Conservation (phyloP, 2,113 vertebrate species). For the Cheilinus undulatus region DNA sequence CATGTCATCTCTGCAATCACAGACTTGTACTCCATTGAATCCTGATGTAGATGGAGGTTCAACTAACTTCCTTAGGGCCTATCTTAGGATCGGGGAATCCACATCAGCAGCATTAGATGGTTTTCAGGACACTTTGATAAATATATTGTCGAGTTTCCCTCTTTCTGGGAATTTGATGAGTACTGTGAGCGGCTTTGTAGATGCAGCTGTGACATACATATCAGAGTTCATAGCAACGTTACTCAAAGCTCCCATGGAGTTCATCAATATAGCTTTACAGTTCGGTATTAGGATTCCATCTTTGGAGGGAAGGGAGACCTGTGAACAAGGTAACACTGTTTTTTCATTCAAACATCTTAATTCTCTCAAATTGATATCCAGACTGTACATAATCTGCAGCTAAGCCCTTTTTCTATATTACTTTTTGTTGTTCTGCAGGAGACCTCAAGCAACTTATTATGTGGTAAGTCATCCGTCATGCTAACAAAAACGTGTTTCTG, state of each 20-base stretch:
- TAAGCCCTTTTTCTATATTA: not conserved
- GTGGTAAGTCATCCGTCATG: conserved; percentile 78
- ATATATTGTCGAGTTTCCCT: conserved; percentile 59
- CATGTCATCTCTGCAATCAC: conserved; percentile 64
- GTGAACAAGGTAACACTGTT: conserved; percentile 76
- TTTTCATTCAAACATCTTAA: not conserved
- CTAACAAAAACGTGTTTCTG: not conserved
- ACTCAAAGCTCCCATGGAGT: conserved; percentile 73
- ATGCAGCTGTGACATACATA: conserved; percentile 60
- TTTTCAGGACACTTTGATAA: conserved; percentile 63
- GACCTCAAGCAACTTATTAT: conserved; percentile 87
- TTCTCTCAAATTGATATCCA: not conserved
- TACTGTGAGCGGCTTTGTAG: conserved; percentile 54
- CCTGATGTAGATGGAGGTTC: not conserved
- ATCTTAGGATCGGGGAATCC: conserved; percentile 33
- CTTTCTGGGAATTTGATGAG: conserved; percentile 58
- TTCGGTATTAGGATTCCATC: conserved; percentile 75
- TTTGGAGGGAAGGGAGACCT: conserved; percentile 69
- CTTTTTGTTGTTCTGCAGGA: conserved; percentile 69
- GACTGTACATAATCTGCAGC: not conserved
- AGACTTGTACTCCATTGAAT: conserved; percentile 58
- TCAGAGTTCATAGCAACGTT: conserved; percentile 49
- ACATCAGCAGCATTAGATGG: not conserved
- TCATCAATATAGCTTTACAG: conserved; percentile 76
- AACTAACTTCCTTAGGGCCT: conserved; percentile 40